These are phyloP conservation scores for Dasypolia templi DNA, from an alignment of 2,888 invertebrate species.

Conservation along the genomic window DNA sequence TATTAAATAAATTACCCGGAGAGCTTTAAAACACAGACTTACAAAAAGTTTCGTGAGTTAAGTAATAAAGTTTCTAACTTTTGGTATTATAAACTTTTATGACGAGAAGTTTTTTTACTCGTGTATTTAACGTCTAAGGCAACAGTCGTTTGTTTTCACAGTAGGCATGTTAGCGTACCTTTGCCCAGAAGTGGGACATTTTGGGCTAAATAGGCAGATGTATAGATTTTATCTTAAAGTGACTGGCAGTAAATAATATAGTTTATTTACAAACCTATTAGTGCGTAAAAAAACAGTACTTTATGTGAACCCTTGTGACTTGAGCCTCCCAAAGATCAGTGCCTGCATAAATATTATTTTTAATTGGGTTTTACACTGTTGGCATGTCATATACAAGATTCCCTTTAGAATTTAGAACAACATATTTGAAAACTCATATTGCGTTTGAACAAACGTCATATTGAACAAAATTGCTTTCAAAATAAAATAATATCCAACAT, in stretches of 20 bases:
- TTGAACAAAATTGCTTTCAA: slow-evolving; percentile 18
- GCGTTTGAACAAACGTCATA: slow-evolving; percentile 2
- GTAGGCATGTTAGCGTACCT: slow-evolving; percentile 5
- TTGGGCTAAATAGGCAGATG: neutral
- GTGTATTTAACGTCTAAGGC: slow-evolving; percentile 34
- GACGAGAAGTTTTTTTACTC: slow-evolving; percentile 53
- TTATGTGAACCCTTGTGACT: slow-evolving; percentile 2
- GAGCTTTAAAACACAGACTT: slow-evolving; percentile 29
- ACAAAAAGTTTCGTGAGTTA: slow-evolving; percentile 47
- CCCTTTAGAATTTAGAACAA: neutral
- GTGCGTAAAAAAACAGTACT: neutral
- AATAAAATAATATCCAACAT: slow-evolving; percentile 43
- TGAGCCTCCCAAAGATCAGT: neutral
- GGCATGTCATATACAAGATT: neutral
- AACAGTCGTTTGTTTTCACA: slow-evolving; percentile 27
- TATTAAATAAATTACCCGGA: slow-evolving; percentile 22
- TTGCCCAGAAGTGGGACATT: neutral
- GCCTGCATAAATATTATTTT: neutral
- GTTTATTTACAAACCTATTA: neutral
- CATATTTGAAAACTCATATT: neutral
- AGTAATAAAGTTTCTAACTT: slow-evolving; percentile 47
- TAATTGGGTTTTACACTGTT: neutral
- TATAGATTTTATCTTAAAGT: neutral
- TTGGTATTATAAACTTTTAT: slow-evolving; percentile 57
- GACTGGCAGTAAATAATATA: neutral